Percentiles rank a stretch among this genome's conserved stretches.
Conservation (phyloP, 2,113 vertebrate species). For the Dendrocopos noguchii region DNA sequence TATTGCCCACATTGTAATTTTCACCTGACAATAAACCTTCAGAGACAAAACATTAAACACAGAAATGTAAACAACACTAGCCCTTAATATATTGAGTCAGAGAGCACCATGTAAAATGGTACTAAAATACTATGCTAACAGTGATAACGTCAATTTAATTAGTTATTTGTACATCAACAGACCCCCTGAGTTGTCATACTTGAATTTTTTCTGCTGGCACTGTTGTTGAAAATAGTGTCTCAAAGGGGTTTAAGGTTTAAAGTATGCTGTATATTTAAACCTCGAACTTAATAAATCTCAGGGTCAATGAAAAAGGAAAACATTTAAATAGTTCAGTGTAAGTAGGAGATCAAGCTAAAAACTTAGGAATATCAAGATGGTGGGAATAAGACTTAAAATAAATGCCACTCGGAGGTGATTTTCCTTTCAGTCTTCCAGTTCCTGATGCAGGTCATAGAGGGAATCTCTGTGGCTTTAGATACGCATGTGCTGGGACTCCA, state of each 20-base stretch:
- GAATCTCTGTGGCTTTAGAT: neutral
- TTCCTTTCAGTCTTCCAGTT: slow-evolving; percentile 6
- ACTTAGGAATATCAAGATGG: neutral
- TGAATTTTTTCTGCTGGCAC: neutral
- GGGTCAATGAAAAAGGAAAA: neutral
- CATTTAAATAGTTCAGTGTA: neutral
- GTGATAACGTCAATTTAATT: neutral
- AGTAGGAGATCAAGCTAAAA: neutral
- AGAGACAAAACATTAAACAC: neutral
- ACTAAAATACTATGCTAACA: neutral
- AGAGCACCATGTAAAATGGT: neutral
- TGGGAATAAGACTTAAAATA: slow-evolving; percentile 18
- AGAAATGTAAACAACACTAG: neutral
- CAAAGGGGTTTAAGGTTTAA: neutral
- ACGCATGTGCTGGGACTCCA: neutral
- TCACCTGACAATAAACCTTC: neutral
- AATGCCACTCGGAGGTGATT: neutral
- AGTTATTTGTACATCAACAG: neutral
- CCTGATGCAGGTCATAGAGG: neutral
- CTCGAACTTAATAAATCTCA: neutral
- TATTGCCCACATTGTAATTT: neutral
- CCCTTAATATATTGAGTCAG: neutral
- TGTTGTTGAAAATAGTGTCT: neutral
- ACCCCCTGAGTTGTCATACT: neutral
- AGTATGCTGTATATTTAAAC: slow-evolving; percentile 30